Conservation (phyloP, 2,113 vertebrate genomes). For the Hucho hucho region DNA sequence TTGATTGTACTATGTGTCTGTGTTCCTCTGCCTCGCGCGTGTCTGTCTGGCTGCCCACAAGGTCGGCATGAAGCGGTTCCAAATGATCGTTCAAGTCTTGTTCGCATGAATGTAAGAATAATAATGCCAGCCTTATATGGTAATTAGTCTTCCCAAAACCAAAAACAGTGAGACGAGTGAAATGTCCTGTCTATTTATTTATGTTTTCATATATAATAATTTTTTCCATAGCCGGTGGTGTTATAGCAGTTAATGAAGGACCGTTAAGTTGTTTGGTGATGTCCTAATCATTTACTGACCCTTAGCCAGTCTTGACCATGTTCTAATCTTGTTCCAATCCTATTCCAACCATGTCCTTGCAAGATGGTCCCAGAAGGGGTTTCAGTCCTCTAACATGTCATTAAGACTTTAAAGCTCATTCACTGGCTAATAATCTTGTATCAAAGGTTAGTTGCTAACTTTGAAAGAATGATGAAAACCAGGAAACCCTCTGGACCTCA, state of each 20-base stretch:
- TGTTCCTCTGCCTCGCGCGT: conserved; percentile 24
- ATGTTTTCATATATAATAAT: conserved; percentile 37
- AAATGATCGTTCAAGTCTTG: conserved; percentile 41
- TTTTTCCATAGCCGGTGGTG: conserved; percentile 31
- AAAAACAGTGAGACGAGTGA: conserved; percentile 39
- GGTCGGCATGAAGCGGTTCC: background rate
- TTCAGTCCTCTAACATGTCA: background rate
- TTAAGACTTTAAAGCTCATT: background rate
- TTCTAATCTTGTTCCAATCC: conserved; percentile 25
- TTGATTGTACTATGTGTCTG: conserved; percentile 80
- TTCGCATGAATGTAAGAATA: conserved; percentile 67
- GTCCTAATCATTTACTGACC: conserved; percentile 31
- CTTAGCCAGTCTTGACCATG: conserved; percentile 25
- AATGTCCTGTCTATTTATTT: conserved; percentile 45
- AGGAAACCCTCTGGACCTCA: background rate
- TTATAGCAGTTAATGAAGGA: conserved; percentile 42
- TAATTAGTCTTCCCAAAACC: conserved; percentile 60
- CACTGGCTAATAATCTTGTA: background rate
- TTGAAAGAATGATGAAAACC: background rate
- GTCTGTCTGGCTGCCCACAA: conserved; percentile 5
- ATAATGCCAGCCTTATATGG: conserved; percentile 62
- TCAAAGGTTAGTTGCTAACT: background rate
- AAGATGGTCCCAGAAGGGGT: background rate
- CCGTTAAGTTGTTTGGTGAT: conserved; percentile 52
- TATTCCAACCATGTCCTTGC: conserved; percentile 25